Evolutionary conservation across 1,140 invertebrate species (phyloP).

Genomic region (Orchestia grillus): DNA sequence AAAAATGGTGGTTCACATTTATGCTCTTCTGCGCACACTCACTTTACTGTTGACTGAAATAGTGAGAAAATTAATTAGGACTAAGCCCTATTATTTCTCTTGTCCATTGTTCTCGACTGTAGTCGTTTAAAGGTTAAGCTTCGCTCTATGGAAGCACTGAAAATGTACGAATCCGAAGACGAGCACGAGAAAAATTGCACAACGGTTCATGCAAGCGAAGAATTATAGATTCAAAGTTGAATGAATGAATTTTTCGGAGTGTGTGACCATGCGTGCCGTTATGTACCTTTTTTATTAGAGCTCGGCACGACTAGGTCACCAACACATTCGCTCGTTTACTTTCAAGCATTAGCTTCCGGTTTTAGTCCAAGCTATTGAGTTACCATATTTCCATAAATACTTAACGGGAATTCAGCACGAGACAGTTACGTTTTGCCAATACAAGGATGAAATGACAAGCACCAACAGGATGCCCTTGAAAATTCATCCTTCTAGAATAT

Average conservation of each 20-base stretch:
- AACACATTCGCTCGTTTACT: background rate
- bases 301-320: background rate
- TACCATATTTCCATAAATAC: background rate
- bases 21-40: no score
- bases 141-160: background rate
- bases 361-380: background rate
- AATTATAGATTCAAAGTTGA: background rate
- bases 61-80: no score
- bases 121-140: no score
- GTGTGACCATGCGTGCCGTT: background rate
- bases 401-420: background rate
- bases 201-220: background rate
- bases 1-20: no score
- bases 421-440: background rate
- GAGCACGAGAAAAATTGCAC: background rate
- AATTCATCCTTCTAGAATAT: background rate
- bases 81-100: no score
- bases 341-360: background rate
- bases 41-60: no score
- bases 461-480: background rate
- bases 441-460: background rate
- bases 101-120: no score
- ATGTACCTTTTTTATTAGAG: background rate
- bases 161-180: background rate
- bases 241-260: background rate